Percentiles rank a stretch among this genome's conserved stretches.
These are phyloP conservation scores for Hystrix cristata DNA, from an alignment of 2,113 vertebrate genomes.

Conservation along the genomic window DNA sequence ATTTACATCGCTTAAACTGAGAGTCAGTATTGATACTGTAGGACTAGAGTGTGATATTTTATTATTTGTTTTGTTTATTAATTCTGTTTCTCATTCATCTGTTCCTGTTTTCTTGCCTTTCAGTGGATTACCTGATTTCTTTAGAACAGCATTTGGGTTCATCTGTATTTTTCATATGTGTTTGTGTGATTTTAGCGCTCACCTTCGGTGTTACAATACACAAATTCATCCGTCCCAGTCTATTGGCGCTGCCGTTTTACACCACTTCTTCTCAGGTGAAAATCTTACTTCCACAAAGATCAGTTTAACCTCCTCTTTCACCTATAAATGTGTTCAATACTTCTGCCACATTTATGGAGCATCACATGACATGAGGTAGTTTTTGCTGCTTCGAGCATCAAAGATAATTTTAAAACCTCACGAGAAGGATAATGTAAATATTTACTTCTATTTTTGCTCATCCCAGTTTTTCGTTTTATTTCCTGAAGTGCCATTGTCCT, in stretches of 20 bases:
- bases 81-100: background rate
- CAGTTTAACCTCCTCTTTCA: background rate
- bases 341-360: background rate
- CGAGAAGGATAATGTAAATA: background rate
- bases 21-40: background rate
- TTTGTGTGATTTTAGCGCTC: background rate
- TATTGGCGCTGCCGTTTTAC: background rate
- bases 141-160: background rate
- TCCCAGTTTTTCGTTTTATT: background rate
- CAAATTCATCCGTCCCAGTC: background rate
- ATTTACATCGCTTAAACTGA: background rate
- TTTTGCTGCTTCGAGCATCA: background rate
- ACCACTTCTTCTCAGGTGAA: background rate
- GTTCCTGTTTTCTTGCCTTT: background rate
- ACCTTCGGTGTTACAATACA: background rate
- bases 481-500: background rate
- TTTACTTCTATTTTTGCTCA: background rate
- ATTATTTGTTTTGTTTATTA: background rate
- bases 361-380: background rate
- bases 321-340: background rate
- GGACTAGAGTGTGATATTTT: background rate
- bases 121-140: background rate
- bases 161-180: background rate
- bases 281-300: background rate
- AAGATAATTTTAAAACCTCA: background rate